Percentiles rank a stretch among this genome's conserved stretches.
Evolutionary conservation across 2,113 vertebrate species (phyloP).

Genomic region (Colossoma macropomum): DNA sequence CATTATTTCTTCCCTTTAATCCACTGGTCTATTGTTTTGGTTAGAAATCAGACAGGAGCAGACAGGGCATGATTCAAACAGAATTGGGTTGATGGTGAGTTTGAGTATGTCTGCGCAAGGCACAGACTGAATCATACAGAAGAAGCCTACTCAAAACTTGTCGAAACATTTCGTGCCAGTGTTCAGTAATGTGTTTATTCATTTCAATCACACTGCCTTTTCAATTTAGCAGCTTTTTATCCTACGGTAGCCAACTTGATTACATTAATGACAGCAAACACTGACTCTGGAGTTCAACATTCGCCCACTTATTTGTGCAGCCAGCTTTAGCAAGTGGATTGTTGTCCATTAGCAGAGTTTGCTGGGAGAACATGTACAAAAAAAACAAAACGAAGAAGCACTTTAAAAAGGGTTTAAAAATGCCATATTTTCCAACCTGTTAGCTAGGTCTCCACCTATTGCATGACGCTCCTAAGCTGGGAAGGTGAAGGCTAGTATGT

Average conservation of each 20-base stretch:
- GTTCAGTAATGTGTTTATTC: background rate
- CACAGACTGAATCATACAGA: background rate
- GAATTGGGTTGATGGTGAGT: background rate
- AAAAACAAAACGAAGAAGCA: background rate
- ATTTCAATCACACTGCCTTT: background rate
- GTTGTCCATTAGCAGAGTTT: background rate
- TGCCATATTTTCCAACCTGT: too few species aligned
- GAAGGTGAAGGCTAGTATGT: too few species aligned
- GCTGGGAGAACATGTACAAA: background rate
- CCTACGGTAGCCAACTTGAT: background rate
- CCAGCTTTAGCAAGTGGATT: background rate
- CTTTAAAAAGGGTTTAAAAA: too few species aligned
- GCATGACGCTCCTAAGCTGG: too few species aligned
- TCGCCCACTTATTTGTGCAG: background rate
- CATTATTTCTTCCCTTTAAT: background rate
- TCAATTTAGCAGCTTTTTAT: background rate
- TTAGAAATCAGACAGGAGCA: background rate
- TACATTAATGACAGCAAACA: background rate
- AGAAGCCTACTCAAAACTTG: background rate
- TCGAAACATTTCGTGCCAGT: background rate
- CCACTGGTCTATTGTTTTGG: background rate
- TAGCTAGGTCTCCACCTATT: too few species aligned
- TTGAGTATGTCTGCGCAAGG: background rate
- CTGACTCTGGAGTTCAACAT: background rate
- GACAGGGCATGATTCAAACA: background rate